Percentiles rank a stretch among this genome's conserved stretches.
phyloP scores from a whole-genome alignment of 1,140 invertebrate genomes.

The Drosophila gunungcola region DNA sequence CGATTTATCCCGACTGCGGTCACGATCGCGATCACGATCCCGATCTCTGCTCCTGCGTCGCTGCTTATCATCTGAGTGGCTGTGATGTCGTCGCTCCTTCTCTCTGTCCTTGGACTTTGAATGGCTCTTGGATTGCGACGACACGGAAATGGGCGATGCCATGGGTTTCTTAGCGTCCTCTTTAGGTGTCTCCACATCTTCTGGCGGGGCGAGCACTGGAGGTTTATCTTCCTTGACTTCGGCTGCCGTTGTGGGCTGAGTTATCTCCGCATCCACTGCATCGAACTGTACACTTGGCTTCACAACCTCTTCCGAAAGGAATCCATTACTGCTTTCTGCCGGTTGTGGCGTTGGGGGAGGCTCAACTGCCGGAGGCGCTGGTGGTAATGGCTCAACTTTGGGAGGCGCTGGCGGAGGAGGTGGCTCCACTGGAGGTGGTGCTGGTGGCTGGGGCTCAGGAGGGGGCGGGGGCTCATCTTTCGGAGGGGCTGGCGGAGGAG shows the following conservation, averaged over 20 bases:
- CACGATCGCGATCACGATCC: slow-evolving; percentile 46
- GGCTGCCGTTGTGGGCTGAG: not conserved
- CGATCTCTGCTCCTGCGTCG: slow-evolving; percentile 48
- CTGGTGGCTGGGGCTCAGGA: slow-evolving; percentile 5
- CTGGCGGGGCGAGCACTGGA: not conserved
- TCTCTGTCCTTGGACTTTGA: slow-evolving; percentile 59
- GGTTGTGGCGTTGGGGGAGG: not conserved
- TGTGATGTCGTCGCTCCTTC: slow-evolving; percentile 48
- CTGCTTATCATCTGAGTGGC: slow-evolving; percentile 51
- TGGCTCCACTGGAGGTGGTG: slow-evolving; percentile 3
- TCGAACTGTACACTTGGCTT: not conserved
- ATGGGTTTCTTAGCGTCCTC: slow-evolving; percentile 32
- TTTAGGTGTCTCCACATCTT: slow-evolving; percentile 11
- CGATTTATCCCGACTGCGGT: slow-evolving; percentile 52
- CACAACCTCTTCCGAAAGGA: not conserved
- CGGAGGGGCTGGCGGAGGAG: slow-evolving; percentile 10
- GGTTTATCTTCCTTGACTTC: not conserved
- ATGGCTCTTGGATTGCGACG: slow-evolving; percentile 62
- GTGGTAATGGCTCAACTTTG: not conserved
- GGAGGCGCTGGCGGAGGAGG: slow-evolving; percentile 12
- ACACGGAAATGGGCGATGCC: slow-evolving; percentile 48
- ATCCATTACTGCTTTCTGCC: slow-evolving; percentile 1
- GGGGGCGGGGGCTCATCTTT: slow-evolving; percentile 2
- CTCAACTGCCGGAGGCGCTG: not conserved
- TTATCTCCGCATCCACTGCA: not conserved